Conservation (phyloP, 2,888 invertebrate genomes). For the Morpho deidamia region DNA sequence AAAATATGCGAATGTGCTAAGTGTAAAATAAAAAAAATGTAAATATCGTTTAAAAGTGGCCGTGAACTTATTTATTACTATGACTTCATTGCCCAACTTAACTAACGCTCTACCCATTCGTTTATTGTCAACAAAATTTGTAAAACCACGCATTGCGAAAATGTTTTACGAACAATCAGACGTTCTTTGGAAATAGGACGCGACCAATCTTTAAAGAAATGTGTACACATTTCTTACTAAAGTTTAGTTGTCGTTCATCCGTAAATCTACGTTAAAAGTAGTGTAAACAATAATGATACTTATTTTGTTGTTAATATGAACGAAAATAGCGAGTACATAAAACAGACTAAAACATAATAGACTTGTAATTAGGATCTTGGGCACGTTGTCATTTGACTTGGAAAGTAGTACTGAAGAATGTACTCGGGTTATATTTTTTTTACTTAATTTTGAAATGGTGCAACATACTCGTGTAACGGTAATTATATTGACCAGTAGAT, state of each 20-base stretch:
- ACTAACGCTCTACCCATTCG: not conserved
- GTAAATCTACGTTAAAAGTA: slow-evolving; percentile 9
- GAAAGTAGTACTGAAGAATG: slow-evolving; percentile 56
- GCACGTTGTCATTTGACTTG: slow-evolving; percentile 65
- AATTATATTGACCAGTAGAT: not conserved
- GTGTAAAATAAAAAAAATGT: slow-evolving; percentile 8
- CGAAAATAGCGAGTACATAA: slow-evolving; percentile 1
- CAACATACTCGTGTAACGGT: slow-evolving; percentile 32
- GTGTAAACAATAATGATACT: slow-evolving; percentile 7
- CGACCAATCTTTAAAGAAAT: slow-evolving; percentile 55
- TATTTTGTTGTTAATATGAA: not conserved
- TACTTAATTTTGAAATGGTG: slow-evolving; percentile 49
- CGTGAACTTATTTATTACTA: slow-evolving; percentile 28
- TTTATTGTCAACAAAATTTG: slow-evolving; percentile 15
- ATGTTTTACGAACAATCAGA: slow-evolving; percentile 39
- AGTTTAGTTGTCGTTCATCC: not conserved
- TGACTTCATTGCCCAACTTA: slow-evolving; percentile 16
- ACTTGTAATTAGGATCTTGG: slow-evolving; percentile 49
- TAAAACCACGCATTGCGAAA: slow-evolving; percentile 46
- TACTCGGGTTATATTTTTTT: slow-evolving; percentile 38
- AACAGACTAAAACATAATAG: slow-evolving; percentile 39
- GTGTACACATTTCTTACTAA: not conserved
- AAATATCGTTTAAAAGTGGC: slow-evolving; percentile 22
- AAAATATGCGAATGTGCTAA: slow-evolving; percentile 10
- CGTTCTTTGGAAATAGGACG: slow-evolving; percentile 56